Conservation (phyloP, 2,888 invertebrate species). For the Matsumyia berberina region DNA sequence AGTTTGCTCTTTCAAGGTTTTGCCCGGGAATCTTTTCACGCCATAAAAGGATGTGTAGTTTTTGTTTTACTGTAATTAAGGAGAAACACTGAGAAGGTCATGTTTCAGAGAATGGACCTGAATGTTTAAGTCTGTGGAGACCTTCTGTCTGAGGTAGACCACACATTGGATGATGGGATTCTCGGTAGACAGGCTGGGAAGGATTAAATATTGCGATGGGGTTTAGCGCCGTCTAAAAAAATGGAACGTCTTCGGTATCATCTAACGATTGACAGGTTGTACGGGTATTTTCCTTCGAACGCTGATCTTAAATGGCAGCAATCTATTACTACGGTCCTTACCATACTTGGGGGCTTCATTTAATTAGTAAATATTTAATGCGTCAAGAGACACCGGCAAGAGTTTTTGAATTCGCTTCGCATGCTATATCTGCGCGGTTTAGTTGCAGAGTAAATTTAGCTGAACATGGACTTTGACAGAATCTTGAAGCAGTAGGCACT, state of each 20-base stretch:
- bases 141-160: neutral
- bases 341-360: too few species aligned
- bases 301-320: neutral
- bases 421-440: too few species aligned
- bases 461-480: too few species aligned
- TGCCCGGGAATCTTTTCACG: neutral
- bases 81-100: constrained; percentile 37
- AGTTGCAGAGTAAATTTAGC: too few species aligned
- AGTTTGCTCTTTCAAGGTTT: constrained; percentile 24
- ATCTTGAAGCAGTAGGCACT: too few species aligned
- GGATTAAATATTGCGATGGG: neutral
- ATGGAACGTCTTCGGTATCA: neutral
- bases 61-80: constrained; percentile 30
- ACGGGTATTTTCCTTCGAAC: neutral
- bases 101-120: neutral
- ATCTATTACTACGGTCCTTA: too few species aligned
- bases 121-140: neutral
- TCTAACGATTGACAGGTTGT: neutral
- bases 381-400: too few species aligned
- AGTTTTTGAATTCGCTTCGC: too few species aligned
- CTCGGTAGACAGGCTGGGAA: neutral
- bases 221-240: constrained; percentile 7
- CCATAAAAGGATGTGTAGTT: constrained; percentile 28
- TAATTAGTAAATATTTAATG: too few species aligned
- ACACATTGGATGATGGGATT: neutral